Conservation (phyloP, 2,888 invertebrate genomes). For the Polyommatus iphigenia region DNA sequence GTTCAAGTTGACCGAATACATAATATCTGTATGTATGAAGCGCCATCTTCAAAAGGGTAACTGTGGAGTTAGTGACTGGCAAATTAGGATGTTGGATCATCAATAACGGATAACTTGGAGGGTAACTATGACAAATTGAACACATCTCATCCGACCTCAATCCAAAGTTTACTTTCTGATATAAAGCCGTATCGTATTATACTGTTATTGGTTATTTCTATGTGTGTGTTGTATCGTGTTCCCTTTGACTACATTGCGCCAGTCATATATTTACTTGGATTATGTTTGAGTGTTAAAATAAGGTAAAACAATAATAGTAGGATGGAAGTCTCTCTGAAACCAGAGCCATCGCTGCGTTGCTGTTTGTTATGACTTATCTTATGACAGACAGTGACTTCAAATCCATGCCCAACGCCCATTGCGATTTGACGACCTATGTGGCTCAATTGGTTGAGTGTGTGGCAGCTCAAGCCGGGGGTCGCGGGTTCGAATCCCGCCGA, state of each 20-base stretch:
- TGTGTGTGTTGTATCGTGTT: neutral
- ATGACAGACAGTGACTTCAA: too few species aligned
- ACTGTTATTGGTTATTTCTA: neutral
- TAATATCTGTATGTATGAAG: neutral
- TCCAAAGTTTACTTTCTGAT: constrained; percentile 18
- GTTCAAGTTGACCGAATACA: neutral
- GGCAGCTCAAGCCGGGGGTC: too few species aligned
- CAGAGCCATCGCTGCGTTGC: too few species aligned
- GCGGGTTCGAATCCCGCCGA: too few species aligned
- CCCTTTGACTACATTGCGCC: neutral
- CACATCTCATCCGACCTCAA: constrained; percentile 21
- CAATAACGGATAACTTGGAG: constrained; percentile 68
- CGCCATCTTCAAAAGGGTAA: constrained; percentile 10
- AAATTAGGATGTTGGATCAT: constrained; percentile 44
- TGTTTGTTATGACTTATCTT: too few species aligned
- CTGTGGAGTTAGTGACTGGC: constrained; percentile 28
- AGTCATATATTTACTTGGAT: too few species aligned
- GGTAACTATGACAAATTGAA: constrained; percentile 28
- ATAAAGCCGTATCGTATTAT: constrained; percentile 7
- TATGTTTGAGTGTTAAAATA: too few species aligned
- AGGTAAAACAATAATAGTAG: too few species aligned
- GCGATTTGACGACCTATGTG: too few species aligned
- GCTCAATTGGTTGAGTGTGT: too few species aligned
- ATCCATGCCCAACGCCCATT: too few species aligned
- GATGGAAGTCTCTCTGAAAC: too few species aligned